Base-by-base conservation (phyloP, 92 coral and sea anemone genomes). In the Parazoanthus swiftii region DNA sequence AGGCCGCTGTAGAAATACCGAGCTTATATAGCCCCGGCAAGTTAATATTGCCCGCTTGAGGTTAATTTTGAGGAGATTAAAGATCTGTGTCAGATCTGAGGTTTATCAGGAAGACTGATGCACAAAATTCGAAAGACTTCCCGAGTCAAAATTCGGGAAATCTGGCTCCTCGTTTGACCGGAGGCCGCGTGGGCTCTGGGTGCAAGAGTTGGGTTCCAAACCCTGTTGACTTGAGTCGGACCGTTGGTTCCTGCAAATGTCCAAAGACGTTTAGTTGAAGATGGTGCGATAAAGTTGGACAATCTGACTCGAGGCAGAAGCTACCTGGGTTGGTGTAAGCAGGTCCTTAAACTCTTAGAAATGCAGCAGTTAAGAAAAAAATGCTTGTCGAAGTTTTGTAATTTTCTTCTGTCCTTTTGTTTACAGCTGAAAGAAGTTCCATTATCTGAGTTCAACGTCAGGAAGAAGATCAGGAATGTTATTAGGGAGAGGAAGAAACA, bases 371-470 rank as follows among this genome's bases (percentile, higher is more conserved):
- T 29, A 67, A 48, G 35, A 29, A 26, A 6, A 15, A 46, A 37
- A 26, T 63, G 43, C 59, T 14, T 11, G 59, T 14, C 59, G 14
- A n/a, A 11, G 7, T 58, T 50, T 16, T 86, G 26, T 4, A 46
- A 54, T 37, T 76, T 54, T 38, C 43, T 59, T 74, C 38, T 63
- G 58, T 76, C 14, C 1, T 59, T 58, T 51, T 54, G 2, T 48
- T 86, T 91, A 26, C 74, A 97, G 99, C 96, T 97, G n/a, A 94
- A 94, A 81, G 93, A 92, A 81, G 89, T 97, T 59, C 97, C 99
- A 42, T 65, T 95, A 65, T 95, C 93, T 80, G 96, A 94, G 88
- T 95, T 93, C 91, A 98, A 93, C 74, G 81, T 95, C 35, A 86
- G 99, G 10, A 95, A 95, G 85, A 91, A 90, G 82, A 92, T 97